Percentiles rank a stretch among this genome's conserved stretches.
Evolutionary conservation across 2,888 invertebrate species (phyloP).

Genomic region (Coelopa pilipes): DNA sequence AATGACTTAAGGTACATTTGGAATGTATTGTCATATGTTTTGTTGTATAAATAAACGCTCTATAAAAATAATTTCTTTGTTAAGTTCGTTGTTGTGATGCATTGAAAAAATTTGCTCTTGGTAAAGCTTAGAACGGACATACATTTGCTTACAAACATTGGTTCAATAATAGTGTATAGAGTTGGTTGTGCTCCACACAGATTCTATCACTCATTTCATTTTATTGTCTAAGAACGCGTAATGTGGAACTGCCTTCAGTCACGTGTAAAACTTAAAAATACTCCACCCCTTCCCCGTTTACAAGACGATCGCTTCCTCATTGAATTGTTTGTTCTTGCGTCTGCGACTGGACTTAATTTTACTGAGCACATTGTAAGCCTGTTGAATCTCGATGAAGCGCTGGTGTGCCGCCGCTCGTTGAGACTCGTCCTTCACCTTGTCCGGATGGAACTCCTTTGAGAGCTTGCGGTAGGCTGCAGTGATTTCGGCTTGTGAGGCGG

Average conservation of each 20-base stretch:
- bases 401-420: conserved; percentile 80
- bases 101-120: background rate
- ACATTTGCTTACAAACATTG: background rate
- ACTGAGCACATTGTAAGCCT: conserved; percentile 89
- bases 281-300: conserved; percentile 40
- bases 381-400: conserved; percentile 91
- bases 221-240: background rate
- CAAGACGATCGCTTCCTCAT: conserved; percentile 62
- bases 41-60: background rate
- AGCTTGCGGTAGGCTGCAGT: conserved; percentile 83
- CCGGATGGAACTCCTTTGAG: conserved; percentile 90
- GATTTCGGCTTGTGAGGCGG: conserved; percentile 86
- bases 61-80: background rate
- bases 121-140: background rate
- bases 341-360: conserved; percentile 82
- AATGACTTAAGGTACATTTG: background rate
- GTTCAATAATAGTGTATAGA: background rate
- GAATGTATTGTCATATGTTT: conserved; percentile 1
- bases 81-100: background rate
- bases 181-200: background rate
- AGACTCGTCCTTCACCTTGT: conserved; percentile 82
- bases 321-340: conserved; percentile 78
- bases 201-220: too few relatives aligned
- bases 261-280: background rate
- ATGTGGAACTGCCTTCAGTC: background rate